Percentiles rank a stretch among this genome's conserved stretches.
Evolutionary conservation across 2,797 vertebrate species (phyloP).

Genomic region (Orientallactaga sibirica): DNA sequence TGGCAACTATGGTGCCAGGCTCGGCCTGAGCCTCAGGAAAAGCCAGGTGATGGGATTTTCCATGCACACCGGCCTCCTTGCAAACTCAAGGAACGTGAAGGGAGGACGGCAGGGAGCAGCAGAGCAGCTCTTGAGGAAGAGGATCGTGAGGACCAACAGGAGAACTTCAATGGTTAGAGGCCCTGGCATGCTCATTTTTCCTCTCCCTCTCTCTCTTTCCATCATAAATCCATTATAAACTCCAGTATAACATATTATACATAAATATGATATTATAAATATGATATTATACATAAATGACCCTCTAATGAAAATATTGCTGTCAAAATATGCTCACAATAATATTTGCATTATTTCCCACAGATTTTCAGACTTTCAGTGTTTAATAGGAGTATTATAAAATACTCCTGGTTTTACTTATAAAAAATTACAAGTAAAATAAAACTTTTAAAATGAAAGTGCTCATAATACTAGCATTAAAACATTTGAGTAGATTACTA

Average conservation of each 20-base stretch:
- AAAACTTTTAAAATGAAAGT: slow-evolving; percentile 49
- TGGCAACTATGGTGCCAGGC: too few relatives aligned
- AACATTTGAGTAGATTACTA: slow-evolving; percentile 27
- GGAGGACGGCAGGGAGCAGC: too few relatives aligned
- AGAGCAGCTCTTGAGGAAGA: too few relatives aligned
- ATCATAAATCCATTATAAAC: not conserved
- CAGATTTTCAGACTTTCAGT: slow-evolving; percentile 14
- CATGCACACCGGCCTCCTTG: too few relatives aligned
- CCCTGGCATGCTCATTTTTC: too few relatives aligned
- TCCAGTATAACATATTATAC: not conserved
- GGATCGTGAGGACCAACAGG: too few relatives aligned
- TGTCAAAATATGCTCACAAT: slow-evolving; percentile 18
- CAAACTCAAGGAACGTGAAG: too few relatives aligned
- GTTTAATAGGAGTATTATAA: not conserved
- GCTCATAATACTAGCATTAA: slow-evolving; percentile 45
- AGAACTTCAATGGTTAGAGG: too few relatives aligned
- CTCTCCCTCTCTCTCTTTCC: too few relatives aligned
- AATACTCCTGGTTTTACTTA: not conserved
- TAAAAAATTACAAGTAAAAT: not conserved
- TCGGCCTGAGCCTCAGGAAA: too few relatives aligned
- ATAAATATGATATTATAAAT: not conserved
- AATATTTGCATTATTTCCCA: slow-evolving; percentile 43
- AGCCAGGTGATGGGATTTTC: too few relatives aligned
- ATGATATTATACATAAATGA: not conserved
- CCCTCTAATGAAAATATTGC: not conserved